Evolutionary conservation across 2,888 invertebrate species (phyloP).

Genomic region (Gonocerus acuteangulatus): DNA sequence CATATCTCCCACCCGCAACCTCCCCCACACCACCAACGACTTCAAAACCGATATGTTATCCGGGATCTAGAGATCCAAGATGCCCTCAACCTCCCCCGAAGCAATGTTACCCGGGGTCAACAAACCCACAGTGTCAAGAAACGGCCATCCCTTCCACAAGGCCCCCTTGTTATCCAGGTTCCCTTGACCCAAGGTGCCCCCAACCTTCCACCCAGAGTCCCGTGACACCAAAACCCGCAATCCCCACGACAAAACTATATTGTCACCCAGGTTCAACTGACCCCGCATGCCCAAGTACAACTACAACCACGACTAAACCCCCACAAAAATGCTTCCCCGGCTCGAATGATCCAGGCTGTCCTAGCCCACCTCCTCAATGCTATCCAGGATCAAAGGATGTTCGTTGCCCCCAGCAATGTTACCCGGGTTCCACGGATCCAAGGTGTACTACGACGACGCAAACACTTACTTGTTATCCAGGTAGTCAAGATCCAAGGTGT

Average conservation of each 20-base stretch:
- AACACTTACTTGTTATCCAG: constrained; percentile 28
- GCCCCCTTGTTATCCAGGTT: no score
- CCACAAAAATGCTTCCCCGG: constrained; percentile 28
- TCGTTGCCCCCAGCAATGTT: constrained; percentile 35
- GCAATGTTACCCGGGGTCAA: no score
- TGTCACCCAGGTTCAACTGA: constrained; percentile 41
- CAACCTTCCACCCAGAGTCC: constrained; percentile 31
- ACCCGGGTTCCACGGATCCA: constrained; percentile 39
- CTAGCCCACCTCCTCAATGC: background rate
- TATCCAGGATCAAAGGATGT: background rate
- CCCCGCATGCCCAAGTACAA: constrained; percentile 39
- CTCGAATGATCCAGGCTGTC: background rate
- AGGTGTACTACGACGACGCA: constrained; percentile 34
- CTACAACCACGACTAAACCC: constrained; percentile 27
- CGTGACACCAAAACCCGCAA: constrained; percentile 35
- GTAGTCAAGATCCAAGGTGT: constrained; percentile 44
- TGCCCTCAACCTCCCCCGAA: no score
- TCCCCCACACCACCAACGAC: no score
- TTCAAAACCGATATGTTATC: no score
- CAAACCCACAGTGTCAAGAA: no score
- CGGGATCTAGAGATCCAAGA: no score
- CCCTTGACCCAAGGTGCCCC: constrained; percentile 37
- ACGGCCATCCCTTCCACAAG: no score
- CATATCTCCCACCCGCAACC: no score
- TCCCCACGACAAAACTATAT: no score